Evolutionary conservation across 2,888 invertebrate species (phyloP), one percentile per base, ranked within the genome.

Genomic region (Rhogogaster chlorosoma): DNA sequence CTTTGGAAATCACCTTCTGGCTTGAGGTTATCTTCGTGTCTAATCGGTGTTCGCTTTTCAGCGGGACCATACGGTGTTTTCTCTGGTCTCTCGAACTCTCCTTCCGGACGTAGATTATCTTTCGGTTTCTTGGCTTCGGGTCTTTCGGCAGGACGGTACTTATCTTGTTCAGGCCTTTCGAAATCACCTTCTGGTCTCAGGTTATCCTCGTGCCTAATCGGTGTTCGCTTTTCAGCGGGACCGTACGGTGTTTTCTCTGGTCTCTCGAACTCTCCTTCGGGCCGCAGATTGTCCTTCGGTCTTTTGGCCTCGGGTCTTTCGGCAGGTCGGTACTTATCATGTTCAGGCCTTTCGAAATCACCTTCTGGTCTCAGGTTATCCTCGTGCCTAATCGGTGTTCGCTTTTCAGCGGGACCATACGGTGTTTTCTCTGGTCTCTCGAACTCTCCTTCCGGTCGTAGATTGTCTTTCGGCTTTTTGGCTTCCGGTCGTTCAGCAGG

Each of bases 31-130:
- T 95, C 95, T 90, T 94, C 94, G 86, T 95, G 94, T 22, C 94
- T 94, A 1, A 92, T 90, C 96, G 96, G 93, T 0, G 92, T 92
- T 86, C 94, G 87, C 88, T 94, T 95, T 92, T 96, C 95, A 57
- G 95, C 95, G 88, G 95, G 94, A 91, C 94, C 94, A 70, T 91
- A 92, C 73, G 90, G 88, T 86, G 87, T 83, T 32, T 88, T 89
- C 57, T 89, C 88, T 42, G 80, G 88, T 87, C 82, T 86, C 82
- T 94, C 94, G 87, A 95, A 95, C 0, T 95, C 95, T 3, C 96
- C 96, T 90, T 96, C 96, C 0, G 95, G 94, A 80, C 93, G 94
- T 0, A 96, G 92, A 90, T 96, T 96, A 88, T 96, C 96, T 87
- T 94, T 92, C 0, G 95, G 96, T 88, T 94, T 96, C 87, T 93